Conservation (phyloP, 2,888 invertebrate species). For the Stenodera caucasica region DNA sequence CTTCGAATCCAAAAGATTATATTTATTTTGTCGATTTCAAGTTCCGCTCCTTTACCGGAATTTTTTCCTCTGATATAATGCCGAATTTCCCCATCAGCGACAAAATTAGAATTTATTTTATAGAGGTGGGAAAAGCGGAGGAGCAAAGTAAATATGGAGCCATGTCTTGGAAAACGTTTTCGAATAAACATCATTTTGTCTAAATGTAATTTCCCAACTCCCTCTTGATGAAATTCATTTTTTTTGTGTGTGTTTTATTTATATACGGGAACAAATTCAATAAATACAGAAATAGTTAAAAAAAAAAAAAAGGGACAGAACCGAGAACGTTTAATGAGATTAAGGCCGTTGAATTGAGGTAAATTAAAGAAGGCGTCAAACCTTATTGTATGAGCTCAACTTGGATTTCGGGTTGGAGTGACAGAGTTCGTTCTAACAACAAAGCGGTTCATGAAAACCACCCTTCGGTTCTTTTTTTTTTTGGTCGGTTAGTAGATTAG, state of each 20-base stretch:
- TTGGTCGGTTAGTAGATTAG: not conserved
- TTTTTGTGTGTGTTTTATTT: too few species aligned
- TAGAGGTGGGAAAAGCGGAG: not conserved
- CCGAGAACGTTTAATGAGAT: conserved; percentile 42
- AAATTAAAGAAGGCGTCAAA: conserved; percentile 37
- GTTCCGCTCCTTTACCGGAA: too few species aligned
- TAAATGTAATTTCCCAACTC: not conserved
- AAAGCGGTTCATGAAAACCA: conserved; percentile 25
- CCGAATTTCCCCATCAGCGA: not conserved
- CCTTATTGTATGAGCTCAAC: conserved; percentile 14
- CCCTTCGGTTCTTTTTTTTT: not conserved
- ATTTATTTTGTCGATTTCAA: too few species aligned
- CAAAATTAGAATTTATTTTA: conserved; percentile 10
- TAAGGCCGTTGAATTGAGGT: conserved; percentile 40
- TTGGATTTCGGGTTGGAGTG: conserved; percentile 13
- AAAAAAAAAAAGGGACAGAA: too few species aligned
- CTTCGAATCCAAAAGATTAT: too few species aligned
- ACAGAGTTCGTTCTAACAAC: conserved; percentile 18
- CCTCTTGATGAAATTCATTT: too few species aligned
- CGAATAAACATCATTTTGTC: conserved; percentile 29
- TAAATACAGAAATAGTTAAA: not conserved
- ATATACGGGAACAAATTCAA: too few species aligned
- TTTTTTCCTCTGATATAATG: too few species aligned
- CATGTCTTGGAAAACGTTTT: conserved; percentile 14
- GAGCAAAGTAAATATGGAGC: not conserved